A percentile compares a stretch with the other conserved stretches of the same genome.
Evolutionary conservation across 2,888 invertebrate species (phyloP).

Genomic region (Cheilosia vulpina): DNA sequence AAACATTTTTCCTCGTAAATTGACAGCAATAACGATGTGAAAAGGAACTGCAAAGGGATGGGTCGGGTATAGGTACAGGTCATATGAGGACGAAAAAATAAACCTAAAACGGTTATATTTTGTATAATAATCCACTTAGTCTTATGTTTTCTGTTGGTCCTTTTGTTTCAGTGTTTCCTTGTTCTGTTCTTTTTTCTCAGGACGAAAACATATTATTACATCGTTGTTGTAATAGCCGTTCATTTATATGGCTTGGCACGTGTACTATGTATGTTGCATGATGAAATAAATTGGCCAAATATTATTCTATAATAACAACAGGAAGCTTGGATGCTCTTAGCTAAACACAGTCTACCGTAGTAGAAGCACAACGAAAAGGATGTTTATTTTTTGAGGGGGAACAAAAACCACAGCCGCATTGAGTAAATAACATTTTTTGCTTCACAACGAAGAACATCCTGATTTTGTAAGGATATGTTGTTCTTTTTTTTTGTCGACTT

Average conservation of each 20-base stretch:
- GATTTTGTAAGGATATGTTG: conserved; percentile 40
- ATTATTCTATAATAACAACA: conserved; percentile 65
- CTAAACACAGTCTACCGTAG: conserved; percentile 38
- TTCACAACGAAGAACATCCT: conserved; percentile 34
- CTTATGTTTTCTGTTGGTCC: conserved; percentile 54
- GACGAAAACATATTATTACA: conserved; percentile 47
- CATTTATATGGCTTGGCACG: background rate
- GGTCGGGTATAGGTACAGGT: background rate
- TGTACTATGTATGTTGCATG: conserved; percentile 12
- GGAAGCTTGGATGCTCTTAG: conserved; percentile 45
- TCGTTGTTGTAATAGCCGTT: conserved; percentile 42
- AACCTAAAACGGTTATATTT: conserved; percentile 71
- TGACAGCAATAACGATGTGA: conserved; percentile 73
- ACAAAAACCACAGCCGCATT: conserved; percentile 43
- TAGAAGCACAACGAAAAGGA: conserved; percentile 4
- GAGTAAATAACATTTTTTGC: conserved; percentile 52
- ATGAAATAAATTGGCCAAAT: conserved; percentile 69
- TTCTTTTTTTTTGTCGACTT: background rate
- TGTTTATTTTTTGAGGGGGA: conserved; percentile 20
- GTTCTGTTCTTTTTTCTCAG: conserved; percentile 18
- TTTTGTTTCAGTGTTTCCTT: conserved; percentile 3
- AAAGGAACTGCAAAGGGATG: conserved; percentile 38
- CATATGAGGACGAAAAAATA: conserved; percentile 8
- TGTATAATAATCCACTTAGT: conserved; percentile 76
- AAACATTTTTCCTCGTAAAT: conserved; percentile 72